Conservation (phyloP, 2,113 vertebrate genomes). For the Petrocephalus microphthalmus region DNA sequence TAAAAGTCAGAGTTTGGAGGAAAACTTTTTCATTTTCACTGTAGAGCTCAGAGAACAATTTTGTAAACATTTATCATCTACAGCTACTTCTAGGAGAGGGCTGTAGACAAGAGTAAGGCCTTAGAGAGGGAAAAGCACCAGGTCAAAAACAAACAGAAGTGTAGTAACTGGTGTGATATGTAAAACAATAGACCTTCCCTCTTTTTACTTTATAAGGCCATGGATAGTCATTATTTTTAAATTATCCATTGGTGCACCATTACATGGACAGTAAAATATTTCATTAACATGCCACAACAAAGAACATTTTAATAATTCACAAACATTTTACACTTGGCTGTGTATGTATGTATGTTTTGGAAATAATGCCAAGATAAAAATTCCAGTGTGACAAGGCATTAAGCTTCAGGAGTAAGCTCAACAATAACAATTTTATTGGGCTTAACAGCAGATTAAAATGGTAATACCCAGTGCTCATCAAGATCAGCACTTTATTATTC, state of each 20-base stretch:
- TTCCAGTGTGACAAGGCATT: background rate
- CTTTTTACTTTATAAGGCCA: background rate
- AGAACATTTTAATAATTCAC: background rate
- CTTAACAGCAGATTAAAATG: slow-evolving; percentile 14
- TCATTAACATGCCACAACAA: slow-evolving; percentile 19
- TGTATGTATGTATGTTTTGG: slow-evolving; percentile 10
- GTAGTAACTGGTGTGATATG: background rate
- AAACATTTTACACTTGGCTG: slow-evolving; percentile 8
- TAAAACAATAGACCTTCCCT: background rate
- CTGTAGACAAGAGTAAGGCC: background rate
- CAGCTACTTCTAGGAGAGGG: background rate
- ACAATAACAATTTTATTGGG: slow-evolving; percentile 21
- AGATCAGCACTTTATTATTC: slow-evolving; percentile 11
- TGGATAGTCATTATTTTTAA: slow-evolving; percentile 10
- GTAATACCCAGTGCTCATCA: slow-evolving; percentile 14
- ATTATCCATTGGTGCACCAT: slow-evolving; percentile 1
- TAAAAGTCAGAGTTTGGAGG: background rate
- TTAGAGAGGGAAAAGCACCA: background rate
- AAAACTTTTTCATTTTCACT: background rate
- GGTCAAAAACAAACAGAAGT: background rate
- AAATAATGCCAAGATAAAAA: slow-evolving; percentile 7
- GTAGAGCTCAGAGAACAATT: background rate
- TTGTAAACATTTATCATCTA: background rate
- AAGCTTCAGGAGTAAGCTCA: background rate
- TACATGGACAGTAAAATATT: slow-evolving; percentile 16